Evolutionary conservation across 2,797 vertebrate genomes (phyloP), one percentile per base, ranked within the genome.

Genomic region (Anguilla marmorata): DNA sequence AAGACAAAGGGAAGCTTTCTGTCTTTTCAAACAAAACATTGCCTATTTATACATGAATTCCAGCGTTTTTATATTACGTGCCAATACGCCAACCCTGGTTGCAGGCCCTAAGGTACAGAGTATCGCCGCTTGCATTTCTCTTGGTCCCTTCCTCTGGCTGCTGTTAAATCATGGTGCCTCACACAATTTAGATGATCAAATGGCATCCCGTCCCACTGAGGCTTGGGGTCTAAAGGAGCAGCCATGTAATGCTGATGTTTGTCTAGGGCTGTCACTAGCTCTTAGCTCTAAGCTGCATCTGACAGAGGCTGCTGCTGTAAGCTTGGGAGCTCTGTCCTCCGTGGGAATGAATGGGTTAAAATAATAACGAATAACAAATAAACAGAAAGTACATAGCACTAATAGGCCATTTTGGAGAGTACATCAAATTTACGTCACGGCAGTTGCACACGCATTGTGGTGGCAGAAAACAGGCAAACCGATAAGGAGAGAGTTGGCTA

Each of bases 131-230:
- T 12, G 6, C 30, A 3, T 30, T 33, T 16, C 27, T 33, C 30
- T 2, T 74, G 69, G 27, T 6, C 69, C n/a, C 37, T 37, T 74
- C 27, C 27, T 74, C 69, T 2, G 33, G 37, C 33, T 41, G 74
- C 16, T 21, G 37, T 45, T 21, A 41, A 79, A 37, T 21, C 74
- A 45, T 27, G 12, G 37, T 45, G 74, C 74, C 74, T 45, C 16
- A 5, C 3, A 8, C 74, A 79, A 6, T 79, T 79, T 79, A 79
- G 19, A 45, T 79, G 74, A 79, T 79, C 74, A 79, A 79, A 79
- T 11, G 37, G 12, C 74, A 41, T 12, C 74, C 74, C 37, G 1
- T 0, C 14, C 74, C 33, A 6, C 74, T 21, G 74, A 37, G 33
- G 74, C 4, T 79, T 21, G 12, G 30, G 69, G 27, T 74, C 8